Evolutionary conservation across 2,888 invertebrate species (phyloP).

Genomic region (Strigamia maritima): DNA sequence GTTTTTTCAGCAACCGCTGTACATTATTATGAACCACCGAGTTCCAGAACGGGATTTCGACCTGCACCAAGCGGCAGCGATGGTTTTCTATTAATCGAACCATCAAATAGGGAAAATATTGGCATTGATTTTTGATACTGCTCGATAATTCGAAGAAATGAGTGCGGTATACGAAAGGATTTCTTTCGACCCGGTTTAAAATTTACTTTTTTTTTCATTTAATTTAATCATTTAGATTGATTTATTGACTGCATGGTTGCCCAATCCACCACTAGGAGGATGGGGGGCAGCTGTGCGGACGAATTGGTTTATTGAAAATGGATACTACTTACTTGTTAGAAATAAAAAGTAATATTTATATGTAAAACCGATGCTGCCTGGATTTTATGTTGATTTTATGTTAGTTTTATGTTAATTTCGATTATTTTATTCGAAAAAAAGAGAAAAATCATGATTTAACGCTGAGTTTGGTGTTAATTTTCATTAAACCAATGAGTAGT

Average conservation of each 20-base stretch:
- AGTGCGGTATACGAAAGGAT: constrained; percentile 1
- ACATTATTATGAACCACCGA: background rate
- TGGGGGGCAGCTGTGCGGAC: too few species aligned
- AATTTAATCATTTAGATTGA: too few species aligned
- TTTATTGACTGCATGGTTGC: too few species aligned
- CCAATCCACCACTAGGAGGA: too few species aligned
- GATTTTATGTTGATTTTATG: too few species aligned
- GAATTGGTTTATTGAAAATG: background rate
- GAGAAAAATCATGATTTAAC: too few species aligned
- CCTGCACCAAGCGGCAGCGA: background rate
- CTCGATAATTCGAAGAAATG: background rate
- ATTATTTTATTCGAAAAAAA: too few species aligned
- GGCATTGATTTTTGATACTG: background rate
- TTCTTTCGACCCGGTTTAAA: background rate
- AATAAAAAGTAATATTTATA: background rate
- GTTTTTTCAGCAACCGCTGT: background rate
- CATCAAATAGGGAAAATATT: background rate
- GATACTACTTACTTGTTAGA: too few species aligned
- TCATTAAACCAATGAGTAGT: background rate
- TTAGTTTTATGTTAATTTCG: too few species aligned
- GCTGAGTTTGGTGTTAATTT: background rate
- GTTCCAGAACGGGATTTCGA: background rate
- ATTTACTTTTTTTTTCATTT: background rate
- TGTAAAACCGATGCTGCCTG: background rate
- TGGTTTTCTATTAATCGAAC: background rate